Evolutionary conservation across 1,140 invertebrate species (phyloP).

Genomic region (Musca vetustissima): DNA sequence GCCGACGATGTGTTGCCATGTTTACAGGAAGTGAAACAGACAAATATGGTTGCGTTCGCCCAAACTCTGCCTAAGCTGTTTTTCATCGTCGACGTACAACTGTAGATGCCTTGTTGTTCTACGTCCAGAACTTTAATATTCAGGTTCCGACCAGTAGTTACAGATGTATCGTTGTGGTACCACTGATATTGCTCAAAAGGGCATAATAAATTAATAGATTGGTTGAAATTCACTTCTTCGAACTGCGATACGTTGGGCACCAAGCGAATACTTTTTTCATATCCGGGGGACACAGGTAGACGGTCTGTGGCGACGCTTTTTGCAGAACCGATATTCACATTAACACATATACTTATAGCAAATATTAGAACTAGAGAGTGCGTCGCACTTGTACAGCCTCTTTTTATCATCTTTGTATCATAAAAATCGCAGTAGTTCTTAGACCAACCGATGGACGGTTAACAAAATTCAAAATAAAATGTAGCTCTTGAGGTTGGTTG

Average conservation of each 20-base stretch:
- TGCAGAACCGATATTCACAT: too few species aligned
- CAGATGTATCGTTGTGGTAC: constrained; percentile 35
- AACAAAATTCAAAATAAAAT: too few species aligned
- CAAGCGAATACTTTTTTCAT: neutral
- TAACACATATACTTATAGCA: too few species aligned
- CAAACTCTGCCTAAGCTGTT: constrained; percentile 29
- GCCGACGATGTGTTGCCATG: too few species aligned
- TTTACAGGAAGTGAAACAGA: constrained; percentile 27
- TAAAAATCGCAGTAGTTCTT: too few species aligned
- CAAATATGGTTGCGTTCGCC: neutral
- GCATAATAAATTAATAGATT: neutral
- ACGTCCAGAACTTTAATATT: constrained; percentile 31
- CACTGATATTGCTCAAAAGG: constrained; percentile 28
- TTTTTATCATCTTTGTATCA: too few species aligned
- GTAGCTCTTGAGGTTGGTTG: too few species aligned
- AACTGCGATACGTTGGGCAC: neutral
- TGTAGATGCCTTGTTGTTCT: constrained; percentile 36
- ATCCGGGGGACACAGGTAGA: too few species aligned
- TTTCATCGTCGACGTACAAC: constrained; percentile 32
- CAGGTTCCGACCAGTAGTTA: constrained; percentile 11
- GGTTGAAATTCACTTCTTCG: constrained; percentile 11
- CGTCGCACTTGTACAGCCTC: too few species aligned
- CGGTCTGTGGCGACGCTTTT: too few species aligned
- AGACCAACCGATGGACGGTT: too few species aligned
- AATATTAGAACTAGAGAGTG: too few species aligned